Conservation (phyloP, 2,797 vertebrate species). For the Mus spretus region DNA sequence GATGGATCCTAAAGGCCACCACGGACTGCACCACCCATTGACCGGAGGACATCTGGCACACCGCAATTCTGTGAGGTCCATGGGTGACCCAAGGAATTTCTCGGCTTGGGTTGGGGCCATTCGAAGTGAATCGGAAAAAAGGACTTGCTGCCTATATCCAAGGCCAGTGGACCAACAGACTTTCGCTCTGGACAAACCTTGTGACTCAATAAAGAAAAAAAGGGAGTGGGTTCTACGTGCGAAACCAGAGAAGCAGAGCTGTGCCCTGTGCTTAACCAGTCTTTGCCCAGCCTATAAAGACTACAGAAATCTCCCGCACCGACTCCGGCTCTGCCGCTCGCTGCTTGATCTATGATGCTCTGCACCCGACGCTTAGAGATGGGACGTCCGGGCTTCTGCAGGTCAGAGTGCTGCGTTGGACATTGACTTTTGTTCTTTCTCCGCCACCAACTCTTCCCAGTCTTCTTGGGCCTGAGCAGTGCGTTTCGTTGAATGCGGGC, state of each 20-base stretch:
- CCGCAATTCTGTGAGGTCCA: rapidly evolving
- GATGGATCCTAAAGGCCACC: neutral
- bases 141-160: neutral
- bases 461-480: neutral
- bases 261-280: neutral
- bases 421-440: neutral
- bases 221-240: neutral
- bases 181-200: neutral
- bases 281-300: neutral
- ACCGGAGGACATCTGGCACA: neutral
- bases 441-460: rapidly evolving
- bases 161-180: neutral
- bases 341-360: neutral
- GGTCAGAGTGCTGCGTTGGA: too few relatives aligned
- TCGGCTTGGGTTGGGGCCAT: neutral
- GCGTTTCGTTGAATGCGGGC: conserved; percentile 70
- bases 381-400: neutral
- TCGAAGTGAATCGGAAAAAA: neutral
- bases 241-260: conserved; percentile 6
- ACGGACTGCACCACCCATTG: neutral
- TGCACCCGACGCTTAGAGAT: neutral
- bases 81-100: neutral
- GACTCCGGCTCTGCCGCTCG: neutral
- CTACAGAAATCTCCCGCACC: neutral
- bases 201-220: neutral